Base-by-base conservation (phyloP, 2,113 vertebrate species). In the Fulica atra region DNA sequence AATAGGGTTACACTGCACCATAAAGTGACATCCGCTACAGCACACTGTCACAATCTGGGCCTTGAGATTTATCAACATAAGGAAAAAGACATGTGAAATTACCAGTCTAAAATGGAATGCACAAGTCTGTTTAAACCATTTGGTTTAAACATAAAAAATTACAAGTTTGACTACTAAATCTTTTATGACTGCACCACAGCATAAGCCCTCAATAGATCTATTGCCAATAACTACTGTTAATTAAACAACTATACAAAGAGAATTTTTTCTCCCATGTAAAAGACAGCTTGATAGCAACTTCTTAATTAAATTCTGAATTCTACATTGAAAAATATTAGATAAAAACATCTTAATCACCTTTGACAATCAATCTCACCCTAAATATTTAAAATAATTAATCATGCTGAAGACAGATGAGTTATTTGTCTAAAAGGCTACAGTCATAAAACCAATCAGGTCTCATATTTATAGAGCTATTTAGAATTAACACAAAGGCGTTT, bases 401-500 rank as follows among this genome's bases (percentile, higher is more conserved):
- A 69, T 33, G 21, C 59, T 81, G 61, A 90, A 92, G n/a, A 88
- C 42, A 83, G 54, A 81, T 16, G 14, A 68, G 68, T 74, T 88
- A 93, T 73, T 95, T 93, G 78, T 80, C 88, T 90, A 93, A 92
- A 88, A 88, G n/a, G 31, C 80, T 78, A 72, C 53, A 69, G 53
- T 48, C 71, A 82, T n/a, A 88, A 88, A 93, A 56, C 56, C 44
- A 84, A 42, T 79, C 69, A 85, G 65, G 46, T 72, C 54, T 82
- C 66, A 31, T 53, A 92, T 81, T 96, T 84, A 89, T 85, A 91
- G 59, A 87, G 78, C 92, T 81, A 89, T 91, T 95, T 87, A 92
- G 77, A 93, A 69, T 50, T 92, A 91, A 76, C 70, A 96, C 48
- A 96, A 96, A 87, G 57, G 40, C 80, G 35, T 93, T 95, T 95